phyloP scores from a whole-genome alignment of 2,797 vertebrate genomes.

The Heteromormyrus szaboi region DNA sequence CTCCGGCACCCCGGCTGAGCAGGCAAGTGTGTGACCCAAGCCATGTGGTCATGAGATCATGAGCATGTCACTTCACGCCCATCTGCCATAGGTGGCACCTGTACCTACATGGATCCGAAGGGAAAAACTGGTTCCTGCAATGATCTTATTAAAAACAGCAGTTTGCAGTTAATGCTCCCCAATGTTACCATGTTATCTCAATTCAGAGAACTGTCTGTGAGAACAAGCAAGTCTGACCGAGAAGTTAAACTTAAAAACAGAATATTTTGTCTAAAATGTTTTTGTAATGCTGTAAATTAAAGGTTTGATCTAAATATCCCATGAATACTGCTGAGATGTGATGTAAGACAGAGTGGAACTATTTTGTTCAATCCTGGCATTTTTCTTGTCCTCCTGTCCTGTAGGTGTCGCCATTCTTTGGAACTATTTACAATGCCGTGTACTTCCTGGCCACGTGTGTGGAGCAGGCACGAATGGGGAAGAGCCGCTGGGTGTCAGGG shows the following conservation, averaged over 20 bases:
- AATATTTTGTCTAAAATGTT: no score
- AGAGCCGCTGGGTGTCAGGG: slow-evolving; percentile 70
- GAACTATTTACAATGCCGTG: slow-evolving; percentile 87
- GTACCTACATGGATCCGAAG: not conserved
- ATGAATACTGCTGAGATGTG: not conserved
- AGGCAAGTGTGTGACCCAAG: slow-evolving; percentile 49
- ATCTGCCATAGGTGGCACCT: not conserved
- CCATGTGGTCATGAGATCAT: not conserved
- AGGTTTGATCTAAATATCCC: not conserved
- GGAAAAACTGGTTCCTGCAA: not conserved
- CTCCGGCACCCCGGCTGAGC: slow-evolving; percentile 49
- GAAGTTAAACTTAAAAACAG: not conserved
- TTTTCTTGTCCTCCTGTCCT: not conserved
- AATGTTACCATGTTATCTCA: not conserved
- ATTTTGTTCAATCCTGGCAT: not conserved
- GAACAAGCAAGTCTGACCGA: not conserved
- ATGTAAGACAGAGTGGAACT: not conserved
- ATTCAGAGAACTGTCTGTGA: not conserved
- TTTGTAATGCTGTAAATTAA: not conserved
- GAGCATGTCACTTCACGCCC: not conserved
- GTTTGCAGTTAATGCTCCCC: not conserved
- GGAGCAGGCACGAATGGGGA: slow-evolving; percentile 43
- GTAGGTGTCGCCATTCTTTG: slow-evolving; percentile 89
- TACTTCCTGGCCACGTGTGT: slow-evolving; percentile 66
- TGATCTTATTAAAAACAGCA: not conserved